Evolutionary conservation across 64 coral and sea anemone genomes (phyloP), one percentile per base, ranked within the genome.

Genomic region (Actinia equina): DNA sequence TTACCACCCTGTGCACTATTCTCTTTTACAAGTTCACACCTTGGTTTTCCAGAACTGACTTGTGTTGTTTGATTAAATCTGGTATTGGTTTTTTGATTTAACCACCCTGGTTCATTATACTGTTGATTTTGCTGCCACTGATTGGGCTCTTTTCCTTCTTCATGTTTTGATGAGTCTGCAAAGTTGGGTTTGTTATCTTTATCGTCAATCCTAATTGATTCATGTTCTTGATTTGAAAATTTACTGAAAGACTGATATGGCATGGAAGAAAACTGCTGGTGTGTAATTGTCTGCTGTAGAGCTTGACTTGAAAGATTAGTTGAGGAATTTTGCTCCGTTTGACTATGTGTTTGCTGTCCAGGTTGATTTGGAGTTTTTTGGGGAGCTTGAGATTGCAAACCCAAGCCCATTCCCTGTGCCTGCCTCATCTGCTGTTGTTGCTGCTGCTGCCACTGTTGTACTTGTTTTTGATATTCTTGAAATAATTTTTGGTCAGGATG

Each of bases 401-500:
- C 23, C 37, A 11, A 74, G 13, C 15, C 15, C 19, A 79, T 77
- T 6, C 25, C 83, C 46, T 95, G 90, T 17, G 52, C 51, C 43
- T 92, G 82, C 1, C 92, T 46, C 27, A 96, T 27, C 43, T 84
- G 88, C 62, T 96, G 88, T 22, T 93, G 92, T 45, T 93, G 88
- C 19, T 85, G 79, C 15, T 83, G 85, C 92, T n/a, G n/a, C n/a
- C 93, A 98, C 16, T 89, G 89, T 22, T 92, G 78, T 88, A 98
- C 94, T 45, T 88, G 88, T 13, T 94, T 84, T 49, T 98, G 93
- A 84, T 89, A 98, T 43, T 98, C 89, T 19, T 92, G 96, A 79
- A 92, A 98, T 77, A 94, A 89, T 78, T 93, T 96, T 70, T 96
- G 94, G 85, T 96, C 94, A 4, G 94, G 94, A 55, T 96, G 94